Percentiles rank a stretch among this genome's conserved stretches.
phyloP scores from a whole-genome alignment of 2,797 vertebrate genomes.

The Rhinoraja longicauda region DNA sequence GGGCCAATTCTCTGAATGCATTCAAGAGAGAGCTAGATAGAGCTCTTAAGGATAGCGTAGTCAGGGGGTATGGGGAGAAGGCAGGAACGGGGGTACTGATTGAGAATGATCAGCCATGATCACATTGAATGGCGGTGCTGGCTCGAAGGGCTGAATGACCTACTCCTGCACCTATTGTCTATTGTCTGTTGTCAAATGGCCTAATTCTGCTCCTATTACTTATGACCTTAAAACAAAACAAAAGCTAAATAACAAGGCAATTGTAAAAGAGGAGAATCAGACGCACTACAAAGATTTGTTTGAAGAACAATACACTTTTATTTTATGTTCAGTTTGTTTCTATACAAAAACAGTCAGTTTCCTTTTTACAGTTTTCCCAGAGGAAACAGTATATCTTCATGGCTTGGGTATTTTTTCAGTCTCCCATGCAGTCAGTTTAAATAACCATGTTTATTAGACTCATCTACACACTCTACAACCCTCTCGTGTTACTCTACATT shows the following conservation, averaged over 20 bases:
- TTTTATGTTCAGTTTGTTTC: slow-evolving; percentile 67
- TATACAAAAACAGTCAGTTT: slow-evolving; percentile 61
- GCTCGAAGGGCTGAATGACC: too few relatives aligned
- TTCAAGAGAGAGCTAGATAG: too few relatives aligned
- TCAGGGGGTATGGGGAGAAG: too few relatives aligned
- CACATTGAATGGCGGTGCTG: too few relatives aligned
- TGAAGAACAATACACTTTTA: slow-evolving; percentile 53
- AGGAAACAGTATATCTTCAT: slow-evolving; percentile 52
- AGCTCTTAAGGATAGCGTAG: too few relatives aligned
- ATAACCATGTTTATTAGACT: slow-evolving; percentile 53
- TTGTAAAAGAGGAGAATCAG: background rate
- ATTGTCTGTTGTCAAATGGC: too few relatives aligned
- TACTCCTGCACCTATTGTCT: too few relatives aligned
- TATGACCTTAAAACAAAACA: too few relatives aligned
- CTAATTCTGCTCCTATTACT: too few relatives aligned
- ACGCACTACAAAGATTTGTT: background rate
- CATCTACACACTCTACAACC: slow-evolving; percentile 47
- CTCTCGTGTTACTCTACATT: slow-evolving; percentile 46
- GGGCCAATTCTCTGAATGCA: too few relatives aligned
- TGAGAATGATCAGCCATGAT: too few relatives aligned
- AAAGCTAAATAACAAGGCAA: background rate
- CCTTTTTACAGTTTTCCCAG: slow-evolving; percentile 57
- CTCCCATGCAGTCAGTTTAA: slow-evolving; percentile 59
- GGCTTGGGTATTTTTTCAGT: slow-evolving; percentile 54
- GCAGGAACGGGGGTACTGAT: too few relatives aligned